Percentiles rank a stretch among this genome's conserved stretches.
These are phyloP conservation scores for Perccottus glenii DNA, from an alignment of 2,113 vertebrate genomes.

Conservation along the genomic window DNA sequence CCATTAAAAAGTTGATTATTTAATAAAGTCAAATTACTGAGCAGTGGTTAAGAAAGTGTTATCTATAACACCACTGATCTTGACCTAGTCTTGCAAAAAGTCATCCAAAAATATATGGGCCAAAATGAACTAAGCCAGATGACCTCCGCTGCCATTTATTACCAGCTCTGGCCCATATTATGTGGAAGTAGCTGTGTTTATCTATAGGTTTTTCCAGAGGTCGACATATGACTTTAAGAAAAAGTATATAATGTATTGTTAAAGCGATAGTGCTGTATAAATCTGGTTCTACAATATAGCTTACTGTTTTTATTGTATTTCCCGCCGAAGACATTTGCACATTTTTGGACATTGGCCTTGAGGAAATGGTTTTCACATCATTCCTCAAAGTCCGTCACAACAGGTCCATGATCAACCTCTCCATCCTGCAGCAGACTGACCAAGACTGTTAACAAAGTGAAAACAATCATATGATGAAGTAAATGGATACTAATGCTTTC, in stretches of 20 bases:
- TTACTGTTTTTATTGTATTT: no score
- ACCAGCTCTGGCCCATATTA: constrained; percentile 10
- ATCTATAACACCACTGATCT: background rate
- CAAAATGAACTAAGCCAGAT: constrained; percentile 10
- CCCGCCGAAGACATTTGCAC: no score
- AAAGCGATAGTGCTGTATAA: no score
- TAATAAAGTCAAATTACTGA: background rate
- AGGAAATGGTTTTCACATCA: background rate
- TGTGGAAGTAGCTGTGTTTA: constrained; percentile 7
- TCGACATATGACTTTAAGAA: background rate
- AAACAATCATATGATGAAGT: no score
- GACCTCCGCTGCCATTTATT: constrained; percentile 5
- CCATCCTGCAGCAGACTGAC: background rate
- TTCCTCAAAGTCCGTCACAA: background rate
- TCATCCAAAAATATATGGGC: constrained; percentile 16
- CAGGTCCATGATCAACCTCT: background rate
- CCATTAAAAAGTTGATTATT: no score
- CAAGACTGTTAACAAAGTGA: background rate
- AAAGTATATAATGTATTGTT: no score
- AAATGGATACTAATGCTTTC: no score
- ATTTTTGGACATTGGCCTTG: background rate
- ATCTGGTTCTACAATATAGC: no score
- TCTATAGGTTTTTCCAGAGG: background rate
- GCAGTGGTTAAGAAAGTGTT: background rate
- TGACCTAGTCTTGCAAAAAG: constrained; percentile 7